phyloP scores from a whole-genome alignment of 2,888 invertebrate species.

The Caenorhabditis virilis region DNA sequence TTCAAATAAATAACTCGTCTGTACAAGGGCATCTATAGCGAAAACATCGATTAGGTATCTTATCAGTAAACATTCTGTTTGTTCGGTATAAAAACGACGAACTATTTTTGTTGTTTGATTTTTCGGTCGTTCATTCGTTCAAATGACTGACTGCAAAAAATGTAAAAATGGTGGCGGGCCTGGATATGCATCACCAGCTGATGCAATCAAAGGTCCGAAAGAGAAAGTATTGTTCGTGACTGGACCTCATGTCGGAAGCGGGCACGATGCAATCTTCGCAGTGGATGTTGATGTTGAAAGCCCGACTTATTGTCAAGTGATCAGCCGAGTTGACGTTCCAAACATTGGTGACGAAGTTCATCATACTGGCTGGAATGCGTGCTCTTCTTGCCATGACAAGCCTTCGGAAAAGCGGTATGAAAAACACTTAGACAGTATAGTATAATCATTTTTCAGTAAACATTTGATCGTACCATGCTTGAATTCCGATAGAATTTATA shows the following conservation, averaged over 20 bases:
- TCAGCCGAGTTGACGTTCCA: constrained; percentile 83
- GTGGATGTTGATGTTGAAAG: constrained; percentile 89
- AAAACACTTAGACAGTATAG: no score
- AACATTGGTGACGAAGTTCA: constrained; percentile 85
- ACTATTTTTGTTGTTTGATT: no score
- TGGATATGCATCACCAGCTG: constrained; percentile 73
- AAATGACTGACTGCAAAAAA: no score
- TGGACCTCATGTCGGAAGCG: constrained; percentile 73
- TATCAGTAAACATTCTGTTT: no score
- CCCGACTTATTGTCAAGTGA: constrained; percentile 77
- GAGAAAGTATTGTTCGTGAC: constrained; percentile 84
- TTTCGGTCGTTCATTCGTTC: no score
- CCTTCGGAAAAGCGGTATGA: constrained; percentile 31
- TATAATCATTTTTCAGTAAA: no score
- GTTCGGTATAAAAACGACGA: no score
- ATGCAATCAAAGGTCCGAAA: constrained; percentile 83
- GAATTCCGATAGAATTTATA: constrained; percentile 82
- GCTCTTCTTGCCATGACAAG: constrained; percentile 82
- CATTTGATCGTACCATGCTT: constrained; percentile 83
- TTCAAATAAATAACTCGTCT: no score
- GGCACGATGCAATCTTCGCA: constrained; percentile 85
- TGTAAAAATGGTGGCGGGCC: no score
- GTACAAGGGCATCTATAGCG: no score
- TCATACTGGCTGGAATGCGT: constrained; percentile 95
- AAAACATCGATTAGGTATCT: no score